Base-by-base conservation (phyloP, 2,797 vertebrate species). In the Danio jaintianensis region DNA sequence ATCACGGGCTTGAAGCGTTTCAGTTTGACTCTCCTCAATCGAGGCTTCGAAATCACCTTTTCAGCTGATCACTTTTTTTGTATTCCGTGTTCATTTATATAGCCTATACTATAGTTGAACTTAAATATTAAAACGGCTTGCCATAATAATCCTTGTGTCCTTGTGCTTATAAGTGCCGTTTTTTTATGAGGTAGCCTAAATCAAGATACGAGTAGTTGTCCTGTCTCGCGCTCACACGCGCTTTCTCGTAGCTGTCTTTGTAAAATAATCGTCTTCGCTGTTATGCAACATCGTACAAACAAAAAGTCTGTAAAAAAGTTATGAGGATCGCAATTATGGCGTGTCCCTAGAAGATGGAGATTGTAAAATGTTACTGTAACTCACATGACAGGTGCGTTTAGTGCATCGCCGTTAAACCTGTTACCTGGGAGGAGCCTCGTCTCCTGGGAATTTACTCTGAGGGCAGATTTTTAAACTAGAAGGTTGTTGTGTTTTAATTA, bases 401-500 rank as follows among this genome's bases (percentile, higher is more conserved):
- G 48, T 89, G 90, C 88, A 86, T 85, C 87, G 85, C 48, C 66
- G 48, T 84, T 82, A 87, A 90, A 90, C 86, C 87, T 87, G 85
- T 82, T 80, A 79, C 74, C 79, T 71, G 77, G 81, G 83, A 67
- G 50, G 85, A 87, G 58, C 47, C 20, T 56, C 11, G 38, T 68
- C 43, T 80, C 52, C 73, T 53, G 72, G 29, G 50, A 50, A 15
- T 8, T 22, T 16, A 52, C 67, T 29, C n/a, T 43, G 70, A 12
- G 61, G 45, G 16, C 48, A 38, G 69, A 73, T 16, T 56, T 85
- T 86, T 89, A 90, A 92, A 73, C 91, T 87, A 92, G 93, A 55
- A n/a, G 11, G 53, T 92, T 94, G 86, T 86, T 89, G 89, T 93
- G 92, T 86, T 94, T 93, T 93, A 91, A 95, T 95, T 94, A 93